Conservation (phyloP, 2,113 vertebrate genomes). For the Sapayoa aenigma region DNA sequence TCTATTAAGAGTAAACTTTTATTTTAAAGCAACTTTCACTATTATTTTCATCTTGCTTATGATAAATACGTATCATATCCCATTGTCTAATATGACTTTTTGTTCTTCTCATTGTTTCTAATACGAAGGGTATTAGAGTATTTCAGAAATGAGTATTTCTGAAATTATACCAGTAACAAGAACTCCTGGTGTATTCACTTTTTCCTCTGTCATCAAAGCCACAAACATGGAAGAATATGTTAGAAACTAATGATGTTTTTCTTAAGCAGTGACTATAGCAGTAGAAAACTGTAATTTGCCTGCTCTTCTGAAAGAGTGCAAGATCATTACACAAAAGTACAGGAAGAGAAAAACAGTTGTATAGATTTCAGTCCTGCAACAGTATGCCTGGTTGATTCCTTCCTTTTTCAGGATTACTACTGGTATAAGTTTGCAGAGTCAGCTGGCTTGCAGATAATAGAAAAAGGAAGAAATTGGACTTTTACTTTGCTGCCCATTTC, state of each 20-base stretch:
- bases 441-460: background rate
- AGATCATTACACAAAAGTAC: background rate
- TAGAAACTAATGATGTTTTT: background rate
- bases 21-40: background rate
- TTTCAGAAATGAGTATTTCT: background rate
- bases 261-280: background rate
- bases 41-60: background rate
- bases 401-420: constrained; percentile 20
- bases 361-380: background rate
- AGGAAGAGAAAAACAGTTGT: background rate
- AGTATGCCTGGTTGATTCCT: background rate
- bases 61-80: background rate
- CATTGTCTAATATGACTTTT: background rate
- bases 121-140: fast-evolving
- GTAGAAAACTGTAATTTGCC: background rate
- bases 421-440: background rate
- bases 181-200: background rate
- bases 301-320: background rate
- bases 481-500: background rate
- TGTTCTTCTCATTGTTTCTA: background rate
- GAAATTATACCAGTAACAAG: background rate
- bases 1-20: background rate
- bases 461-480: background rate
- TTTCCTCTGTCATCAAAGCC: background rate
- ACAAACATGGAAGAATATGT: background rate